Conservation (phyloP, 2,888 invertebrate species). For the Rutpela maculata region DNA sequence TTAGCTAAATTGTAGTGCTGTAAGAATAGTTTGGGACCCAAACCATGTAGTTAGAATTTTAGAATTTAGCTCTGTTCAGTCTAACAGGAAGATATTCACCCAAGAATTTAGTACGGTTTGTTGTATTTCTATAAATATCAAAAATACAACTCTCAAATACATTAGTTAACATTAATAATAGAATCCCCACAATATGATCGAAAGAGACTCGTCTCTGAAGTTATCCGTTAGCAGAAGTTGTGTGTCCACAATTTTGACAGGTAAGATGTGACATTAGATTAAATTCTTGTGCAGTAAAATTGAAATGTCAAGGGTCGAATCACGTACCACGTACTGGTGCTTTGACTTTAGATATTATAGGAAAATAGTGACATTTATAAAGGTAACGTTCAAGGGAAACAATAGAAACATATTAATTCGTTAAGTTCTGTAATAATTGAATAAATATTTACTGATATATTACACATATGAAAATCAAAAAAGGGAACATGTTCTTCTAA, state of each 20-base stretch:
- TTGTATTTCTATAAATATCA: neutral
- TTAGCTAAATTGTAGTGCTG: conserved; percentile 13
- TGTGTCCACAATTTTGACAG: neutral
- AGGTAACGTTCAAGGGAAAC: conserved; percentile 38
- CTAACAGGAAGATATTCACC: neutral
- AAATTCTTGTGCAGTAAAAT: neutral
- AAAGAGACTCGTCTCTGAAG: too few species aligned
- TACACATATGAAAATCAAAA: conserved; percentile 28
- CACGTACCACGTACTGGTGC: conserved; percentile 37
- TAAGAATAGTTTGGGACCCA: conserved; percentile 19
- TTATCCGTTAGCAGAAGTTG: too few species aligned
- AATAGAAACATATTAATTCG: conserved; percentile 31
- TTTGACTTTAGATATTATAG: conserved; percentile 38
- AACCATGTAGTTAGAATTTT: too few species aligned
- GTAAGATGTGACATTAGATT: neutral
- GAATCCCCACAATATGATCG: too few species aligned
- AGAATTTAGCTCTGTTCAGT: too few species aligned
- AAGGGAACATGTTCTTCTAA: conserved; percentile 35
- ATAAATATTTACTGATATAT: conserved; percentile 41
- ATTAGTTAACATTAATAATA: too few species aligned
- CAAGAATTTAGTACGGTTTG: neutral
- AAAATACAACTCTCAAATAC: neutral
- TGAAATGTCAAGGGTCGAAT: neutral
- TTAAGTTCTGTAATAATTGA: conserved; percentile 31
- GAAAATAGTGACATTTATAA: conserved; percentile 44